Evolutionary conservation across 2,113 vertebrate genomes (phyloP).

Genomic region (Mormoops blainvillei): DNA sequence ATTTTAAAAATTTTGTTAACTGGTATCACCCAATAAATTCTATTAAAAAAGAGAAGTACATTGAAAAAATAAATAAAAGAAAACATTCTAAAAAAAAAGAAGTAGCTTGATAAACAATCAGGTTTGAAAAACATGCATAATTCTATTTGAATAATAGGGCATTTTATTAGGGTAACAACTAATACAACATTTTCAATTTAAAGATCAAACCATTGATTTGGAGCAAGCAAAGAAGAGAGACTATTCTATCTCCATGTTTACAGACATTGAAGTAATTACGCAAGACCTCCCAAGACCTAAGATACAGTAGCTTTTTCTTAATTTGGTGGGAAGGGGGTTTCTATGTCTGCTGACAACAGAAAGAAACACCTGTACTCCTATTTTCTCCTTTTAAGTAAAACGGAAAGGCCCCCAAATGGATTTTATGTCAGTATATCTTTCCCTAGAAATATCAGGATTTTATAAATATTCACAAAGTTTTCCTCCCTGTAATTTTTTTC

Average conservation of each 20-base stretch:
- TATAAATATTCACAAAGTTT: constrained; percentile 43
- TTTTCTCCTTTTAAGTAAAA: constrained; percentile 17
- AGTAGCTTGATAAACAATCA: constrained; percentile 21
- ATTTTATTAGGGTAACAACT: constrained; percentile 16
- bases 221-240: not conserved
- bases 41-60: no score
- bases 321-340: not conserved
- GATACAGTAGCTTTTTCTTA: constrained; percentile 16
- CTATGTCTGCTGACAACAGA: not conserved
- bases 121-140: not conserved
- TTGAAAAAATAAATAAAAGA: no score
- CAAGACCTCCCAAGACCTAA: not conserved
- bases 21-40: no score
- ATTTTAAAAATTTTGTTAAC: not conserved
- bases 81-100: constrained; percentile 21
- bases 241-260: not conserved
- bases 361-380: not conserved
- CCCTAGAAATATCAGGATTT: constrained; percentile 29
- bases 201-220: constrained; percentile 32
- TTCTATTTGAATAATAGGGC: not conserved
- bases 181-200: constrained; percentile 26
- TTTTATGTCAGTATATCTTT: constrained; percentile 7
- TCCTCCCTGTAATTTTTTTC: not conserved
- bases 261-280: constrained; percentile 22
- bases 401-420: not conserved